Base-by-base conservation (phyloP, 1,140 invertebrate species). In the Pogonus chalceus region DNA sequence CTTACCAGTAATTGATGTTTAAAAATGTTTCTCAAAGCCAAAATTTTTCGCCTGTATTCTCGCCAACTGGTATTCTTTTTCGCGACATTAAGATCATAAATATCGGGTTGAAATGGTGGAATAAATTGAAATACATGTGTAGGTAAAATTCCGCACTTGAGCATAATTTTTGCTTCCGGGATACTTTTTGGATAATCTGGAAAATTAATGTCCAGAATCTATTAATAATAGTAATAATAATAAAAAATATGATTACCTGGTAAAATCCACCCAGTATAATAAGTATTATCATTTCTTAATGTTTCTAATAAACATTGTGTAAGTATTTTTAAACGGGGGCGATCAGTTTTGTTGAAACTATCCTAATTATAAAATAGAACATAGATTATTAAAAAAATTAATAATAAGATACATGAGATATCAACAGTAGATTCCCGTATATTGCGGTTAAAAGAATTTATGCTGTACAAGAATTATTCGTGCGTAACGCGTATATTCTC, bases 111-210 rank as follows among this genome's bases (percentile, higher is more conserved):
- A 58, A 65, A 66, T 10, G 65, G 63, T 12, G 60, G 49, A 43
- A 71, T 63, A 14, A 78, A 61, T 49, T 76, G 69, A 24, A 78
- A 60, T 2, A 74, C 72, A 35, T 77, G 75, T 2, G 75, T 74
- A 2, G 76, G 75, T 51, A 74, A 58, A 35, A 78, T 68, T 4
- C 75, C 76, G 23, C 56, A 35, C 37, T 64, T 63, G 51, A 74
- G 65, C 14, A 77, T 56, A 21, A 60, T 57, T 56, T 66, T 65
- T 4, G 74, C 75, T 60, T 77, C 75, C 14, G 52, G 52, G 52
- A 64, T 68, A 10, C 58, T 74, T 59, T 68, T 70, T 2, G 76
- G 70, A 55, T 75, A 69, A 57, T 71, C 69, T 60, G 9, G 4
- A 31, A 7, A 4, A 31, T 7, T n/a, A n/a, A 7, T 31, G 26